Evolutionary conservation across 2,113 vertebrate genomes (phyloP).

Genomic region (Progne subis): DNA sequence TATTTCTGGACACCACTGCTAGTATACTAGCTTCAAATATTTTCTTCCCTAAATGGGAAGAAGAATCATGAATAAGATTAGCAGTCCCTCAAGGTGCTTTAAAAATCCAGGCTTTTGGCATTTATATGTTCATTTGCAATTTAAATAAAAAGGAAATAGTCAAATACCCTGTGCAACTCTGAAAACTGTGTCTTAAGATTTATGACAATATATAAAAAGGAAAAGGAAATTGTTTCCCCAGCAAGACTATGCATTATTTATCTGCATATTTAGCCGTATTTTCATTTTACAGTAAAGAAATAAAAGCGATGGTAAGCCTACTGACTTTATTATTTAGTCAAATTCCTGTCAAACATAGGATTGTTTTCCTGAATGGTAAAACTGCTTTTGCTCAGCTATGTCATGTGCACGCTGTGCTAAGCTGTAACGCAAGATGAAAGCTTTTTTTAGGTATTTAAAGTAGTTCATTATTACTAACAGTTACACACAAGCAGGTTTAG

Average conservation of each 20-base stretch:
- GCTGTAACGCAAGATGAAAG: not conserved
- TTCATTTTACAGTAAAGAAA: not conserved
- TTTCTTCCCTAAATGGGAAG: not conserved
- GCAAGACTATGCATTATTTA: not conserved
- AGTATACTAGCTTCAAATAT: not conserved
- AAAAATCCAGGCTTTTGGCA: not conserved
- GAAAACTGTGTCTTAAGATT: not conserved
- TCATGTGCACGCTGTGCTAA: not conserved
- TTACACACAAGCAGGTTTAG: not conserved
- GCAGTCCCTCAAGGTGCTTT: not conserved
- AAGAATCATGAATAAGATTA: not conserved
- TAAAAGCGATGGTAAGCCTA: not conserved
- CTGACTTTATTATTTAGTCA: not conserved
- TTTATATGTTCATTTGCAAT: not conserved
- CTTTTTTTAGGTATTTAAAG: not conserved
- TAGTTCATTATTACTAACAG: not conserved
- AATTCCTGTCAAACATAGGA: not conserved
- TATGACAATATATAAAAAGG: not conserved
- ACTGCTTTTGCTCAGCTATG: not conserved
- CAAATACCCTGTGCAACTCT: not conserved
- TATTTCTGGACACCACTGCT: not conserved
- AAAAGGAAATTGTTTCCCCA: not conserved
- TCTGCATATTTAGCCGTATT: not conserved
- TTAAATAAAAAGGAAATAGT: not conserved
- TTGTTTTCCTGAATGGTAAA: not conserved